These are phyloP conservation scores for Sebastes paucispinis DNA, from an alignment of 2,797 vertebrate genomes.

Conservation along the genomic window DNA sequence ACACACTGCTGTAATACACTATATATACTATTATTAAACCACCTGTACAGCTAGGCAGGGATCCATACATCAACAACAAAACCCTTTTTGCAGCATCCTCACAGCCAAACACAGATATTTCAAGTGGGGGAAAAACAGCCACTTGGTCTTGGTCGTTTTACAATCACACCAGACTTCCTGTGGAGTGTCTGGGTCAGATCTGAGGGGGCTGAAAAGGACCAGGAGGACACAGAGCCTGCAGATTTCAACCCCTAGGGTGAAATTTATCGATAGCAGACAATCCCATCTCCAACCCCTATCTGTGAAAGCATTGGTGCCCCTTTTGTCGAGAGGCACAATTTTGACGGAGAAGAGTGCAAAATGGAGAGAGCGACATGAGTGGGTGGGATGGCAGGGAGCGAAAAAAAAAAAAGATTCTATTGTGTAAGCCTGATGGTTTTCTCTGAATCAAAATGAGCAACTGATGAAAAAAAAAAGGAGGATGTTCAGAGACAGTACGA, in stretches of 20 bases:
- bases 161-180: conserved; percentile 42
- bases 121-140: conserved; percentile 1
- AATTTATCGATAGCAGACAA: conserved; percentile 61
- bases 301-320: conserved; percentile 56
- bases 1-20: conserved; percentile 32
- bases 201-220: conserved; percentile 28
- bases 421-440: conserved; percentile 71
- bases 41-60: conserved; percentile 12
- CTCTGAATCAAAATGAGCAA: conserved; percentile 72
- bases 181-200: conserved; percentile 44
- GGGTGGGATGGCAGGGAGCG: conserved; percentile 52
- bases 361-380: conserved; percentile 56
- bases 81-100: not conserved
- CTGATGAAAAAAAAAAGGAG: conserved; percentile 47
- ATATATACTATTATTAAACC: conserved; percentile 36
- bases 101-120: conserved; percentile 13
- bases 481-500: conserved; percentile 57
- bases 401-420: conserved; percentile 46
- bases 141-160: conserved; percentile 47
- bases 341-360: conserved; percentile 56
- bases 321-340: conserved; percentile 67
- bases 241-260: conserved; percentile 51
- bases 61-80: conserved; percentile 28
- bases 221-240: conserved; percentile 5
- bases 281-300: conserved; percentile 53